Evolutionary conservation across 2,888 invertebrate genomes (phyloP), one percentile per base, ranked within the genome.

Genomic region (Aradus depressus): DNA sequence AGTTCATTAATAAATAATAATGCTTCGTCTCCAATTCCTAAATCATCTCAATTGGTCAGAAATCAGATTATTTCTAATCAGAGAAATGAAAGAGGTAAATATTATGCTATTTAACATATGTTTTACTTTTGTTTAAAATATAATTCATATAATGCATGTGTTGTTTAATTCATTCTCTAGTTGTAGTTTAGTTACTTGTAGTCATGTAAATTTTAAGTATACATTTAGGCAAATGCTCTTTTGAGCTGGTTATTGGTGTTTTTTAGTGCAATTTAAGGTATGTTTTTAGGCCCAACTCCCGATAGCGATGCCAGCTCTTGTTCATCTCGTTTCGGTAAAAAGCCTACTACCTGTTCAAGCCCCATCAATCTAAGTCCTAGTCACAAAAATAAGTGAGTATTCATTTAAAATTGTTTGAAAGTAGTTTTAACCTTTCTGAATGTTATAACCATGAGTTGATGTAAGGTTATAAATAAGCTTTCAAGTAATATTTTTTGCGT

Each of bases 41-140:
- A 52, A 19, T 56, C 56, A 23, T 51, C 56, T 51, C 56, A 54
- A 50, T 54, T 56, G 50, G 56, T 56, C 54, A 56, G 32, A 39
- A 49, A 47, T 14, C 47, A 56, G 49, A 34, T 52, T 28, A 35
- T 44, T 3, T 44, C 51, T 22, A 43, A 19, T 18, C 32, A 51
- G 14, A 44, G 38, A 18, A 44, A 37, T 44, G 44, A 51, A 21
- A 44, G 51, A 44, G 51, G 51, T 44, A 51, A 51, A 18, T n/a
- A n/a, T n/a, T n/a, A n/a, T n/a, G n/a, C n/a, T n/a, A n/a, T n/a
- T n/a, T n/a, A n/a, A n/a, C n/a, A n/a, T n/a, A n/a, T n/a, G n/a
- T n/a, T n/a, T n/a, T 2, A n/a, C 47, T n/a, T n/a, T 23, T 42
- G 22, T 23, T 26, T 14, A 16, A 16, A 10, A 21, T 38, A 18